Percentiles rank a stretch among this genome's conserved stretches.
phyloP scores from a whole-genome alignment of 2,113 vertebrate genomes.

The Chaetorhynchus papuensis region DNA sequence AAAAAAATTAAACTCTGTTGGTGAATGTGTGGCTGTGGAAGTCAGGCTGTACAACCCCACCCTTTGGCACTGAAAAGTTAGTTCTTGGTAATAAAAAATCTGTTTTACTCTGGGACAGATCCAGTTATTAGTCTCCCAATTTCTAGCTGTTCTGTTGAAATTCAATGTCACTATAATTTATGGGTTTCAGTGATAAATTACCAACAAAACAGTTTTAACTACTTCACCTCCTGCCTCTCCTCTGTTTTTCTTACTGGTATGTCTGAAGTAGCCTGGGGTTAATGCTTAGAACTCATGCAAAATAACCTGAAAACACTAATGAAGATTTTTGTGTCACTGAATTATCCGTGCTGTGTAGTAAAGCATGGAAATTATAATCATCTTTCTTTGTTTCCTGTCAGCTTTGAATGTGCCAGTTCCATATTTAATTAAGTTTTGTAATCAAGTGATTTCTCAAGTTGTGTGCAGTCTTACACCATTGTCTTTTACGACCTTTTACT shows the following conservation, averaged over 20 bases:
- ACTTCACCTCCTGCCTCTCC: background rate
- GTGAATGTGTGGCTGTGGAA: background rate
- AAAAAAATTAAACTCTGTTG: background rate
- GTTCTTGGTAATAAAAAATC: slow-evolving; percentile 12
- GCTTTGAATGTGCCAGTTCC: slow-evolving; percentile 1
- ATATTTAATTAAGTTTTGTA: slow-evolving; percentile 54
- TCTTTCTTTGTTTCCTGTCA: slow-evolving; percentile 5
- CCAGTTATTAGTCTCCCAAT: background rate
- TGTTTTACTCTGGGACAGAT: background rate
- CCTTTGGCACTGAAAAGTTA: slow-evolving; percentile 25
- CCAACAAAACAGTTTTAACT: background rate
- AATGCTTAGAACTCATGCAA: background rate
- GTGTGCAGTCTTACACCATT: background rate
- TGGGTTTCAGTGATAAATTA: background rate
- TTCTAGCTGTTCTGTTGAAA: slow-evolving; percentile 12
- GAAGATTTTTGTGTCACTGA: background rate
- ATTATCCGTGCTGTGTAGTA: background rate
- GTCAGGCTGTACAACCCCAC: background rate
- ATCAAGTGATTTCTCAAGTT: slow-evolving; percentile 44
- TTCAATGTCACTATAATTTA: background rate
- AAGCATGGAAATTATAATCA: background rate
- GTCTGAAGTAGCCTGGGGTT: background rate
- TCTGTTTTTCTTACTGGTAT: background rate
- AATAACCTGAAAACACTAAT: background rate
- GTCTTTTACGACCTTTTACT: background rate